Conservation (phyloP, 2,113 vertebrate genomes). For the Campylorhamphus procurvoides region DNA sequence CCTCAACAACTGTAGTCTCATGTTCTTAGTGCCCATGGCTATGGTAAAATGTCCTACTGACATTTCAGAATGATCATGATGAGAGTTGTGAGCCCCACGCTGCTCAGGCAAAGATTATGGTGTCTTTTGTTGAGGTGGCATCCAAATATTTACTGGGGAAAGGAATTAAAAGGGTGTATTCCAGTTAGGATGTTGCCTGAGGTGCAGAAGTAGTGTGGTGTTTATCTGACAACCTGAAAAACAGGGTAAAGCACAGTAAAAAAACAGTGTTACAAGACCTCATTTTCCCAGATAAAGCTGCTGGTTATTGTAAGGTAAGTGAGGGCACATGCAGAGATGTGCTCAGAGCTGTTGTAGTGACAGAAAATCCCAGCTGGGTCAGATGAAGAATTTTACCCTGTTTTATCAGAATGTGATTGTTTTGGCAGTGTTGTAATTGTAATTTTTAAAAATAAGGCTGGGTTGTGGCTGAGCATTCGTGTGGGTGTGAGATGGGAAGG, state of each 20-base stretch:
- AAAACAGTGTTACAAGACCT: not conserved
- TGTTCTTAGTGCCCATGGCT: accelerated
- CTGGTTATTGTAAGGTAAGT: not conserved
- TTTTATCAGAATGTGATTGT: not conserved
- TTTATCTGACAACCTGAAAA: not conserved
- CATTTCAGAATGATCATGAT: not conserved
- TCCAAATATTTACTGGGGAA: not conserved
- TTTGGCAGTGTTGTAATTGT: not conserved
- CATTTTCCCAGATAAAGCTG: not conserved
- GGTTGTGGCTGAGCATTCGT: not conserved
- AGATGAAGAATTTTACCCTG: not conserved
- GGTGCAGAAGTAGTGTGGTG: not conserved
- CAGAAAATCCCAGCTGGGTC: not conserved
- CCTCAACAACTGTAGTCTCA: not conserved
- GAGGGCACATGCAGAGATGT: not conserved
- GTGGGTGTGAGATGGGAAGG: not conserved
- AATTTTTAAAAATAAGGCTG: not conserved
- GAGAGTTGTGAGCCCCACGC: not conserved
- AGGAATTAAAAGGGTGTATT: not conserved
- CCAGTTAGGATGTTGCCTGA: not conserved
- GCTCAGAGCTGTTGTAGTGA: not conserved
- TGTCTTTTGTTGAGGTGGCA: not conserved
- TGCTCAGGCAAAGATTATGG: not conserved
- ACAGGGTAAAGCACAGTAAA: not conserved
- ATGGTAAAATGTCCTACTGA: not conserved